Conservation (phyloP, 2,797 vertebrate species). For the Enteromius thamalakanensis region DNA sequence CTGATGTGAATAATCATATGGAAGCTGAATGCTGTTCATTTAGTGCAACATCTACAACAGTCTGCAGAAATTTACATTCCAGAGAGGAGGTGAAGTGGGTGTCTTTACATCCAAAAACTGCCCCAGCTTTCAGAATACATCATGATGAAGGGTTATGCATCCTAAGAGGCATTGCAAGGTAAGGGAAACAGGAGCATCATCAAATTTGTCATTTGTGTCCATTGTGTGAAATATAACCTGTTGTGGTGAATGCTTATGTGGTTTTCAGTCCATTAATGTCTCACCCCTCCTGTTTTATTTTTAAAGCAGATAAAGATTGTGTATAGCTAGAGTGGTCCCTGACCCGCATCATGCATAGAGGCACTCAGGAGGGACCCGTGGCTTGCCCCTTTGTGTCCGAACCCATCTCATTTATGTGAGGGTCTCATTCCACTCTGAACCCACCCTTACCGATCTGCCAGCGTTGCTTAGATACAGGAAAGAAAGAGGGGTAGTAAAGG, state of each 20-base stretch:
- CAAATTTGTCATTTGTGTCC: neutral
- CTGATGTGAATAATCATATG: constrained; percentile 45
- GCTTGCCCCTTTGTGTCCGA: constrained; percentile 52
- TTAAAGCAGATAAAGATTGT: constrained; percentile 29
- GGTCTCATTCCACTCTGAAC: constrained; percentile 52
- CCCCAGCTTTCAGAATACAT: neutral
- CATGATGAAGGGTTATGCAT: constrained; percentile 20
- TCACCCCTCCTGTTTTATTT: constrained; percentile 7
- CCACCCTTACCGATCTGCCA: constrained; percentile 57
- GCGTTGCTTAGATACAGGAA: constrained; percentile 68
- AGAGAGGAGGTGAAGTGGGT: constrained; percentile 18
- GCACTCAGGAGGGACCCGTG: constrained; percentile 40
- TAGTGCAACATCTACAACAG: constrained; percentile 41
- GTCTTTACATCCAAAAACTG: constrained; percentile 1
- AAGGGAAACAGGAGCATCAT: constrained; percentile 19
- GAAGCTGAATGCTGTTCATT: constrained; percentile 33
- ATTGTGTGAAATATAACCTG: constrained; percentile 29
- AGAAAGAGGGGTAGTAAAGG: constrained; percentile 50
- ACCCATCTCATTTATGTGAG: constrained; percentile 56
- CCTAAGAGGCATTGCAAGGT: constrained; percentile 41
- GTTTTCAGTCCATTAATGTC: constrained; percentile 1
- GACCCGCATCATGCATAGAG: constrained; percentile 21
- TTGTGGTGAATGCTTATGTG: constrained; percentile 27
- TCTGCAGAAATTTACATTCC: constrained; percentile 30
- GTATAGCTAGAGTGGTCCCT: constrained; percentile 26